Conservation (phyloP, 1,140 invertebrate species). For the Pristionchus pacificus region DNA sequence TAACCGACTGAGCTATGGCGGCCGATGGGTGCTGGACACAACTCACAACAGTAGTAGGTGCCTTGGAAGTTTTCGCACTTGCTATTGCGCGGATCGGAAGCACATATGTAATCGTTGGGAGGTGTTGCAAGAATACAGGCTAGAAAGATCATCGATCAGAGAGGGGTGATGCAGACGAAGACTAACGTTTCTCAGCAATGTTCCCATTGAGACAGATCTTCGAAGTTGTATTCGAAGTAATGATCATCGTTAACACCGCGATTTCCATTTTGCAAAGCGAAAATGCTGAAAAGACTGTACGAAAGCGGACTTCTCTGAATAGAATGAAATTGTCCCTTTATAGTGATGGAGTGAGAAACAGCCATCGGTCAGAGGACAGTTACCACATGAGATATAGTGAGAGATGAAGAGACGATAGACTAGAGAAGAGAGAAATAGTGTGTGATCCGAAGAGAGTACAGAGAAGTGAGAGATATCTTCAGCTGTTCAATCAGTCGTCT, state of each 20-base stretch:
- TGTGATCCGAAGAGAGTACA: too few relatives aligned
- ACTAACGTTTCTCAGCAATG: neutral
- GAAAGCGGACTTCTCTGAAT: too few relatives aligned
- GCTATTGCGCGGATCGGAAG: neutral
- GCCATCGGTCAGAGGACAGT: too few relatives aligned
- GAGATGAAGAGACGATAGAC: too few relatives aligned
- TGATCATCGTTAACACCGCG: neutral
- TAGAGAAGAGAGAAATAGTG: too few relatives aligned
- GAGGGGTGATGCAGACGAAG: neutral
- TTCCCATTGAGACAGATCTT: neutral
- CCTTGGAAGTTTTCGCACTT: neutral
- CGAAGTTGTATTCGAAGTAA: neutral
- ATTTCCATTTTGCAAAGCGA: too few relatives aligned
- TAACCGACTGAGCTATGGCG: constrained; percentile 43
- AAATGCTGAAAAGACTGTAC: too few relatives aligned
- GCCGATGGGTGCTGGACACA: neutral
- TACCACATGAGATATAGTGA: too few relatives aligned
- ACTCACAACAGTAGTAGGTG: neutral
- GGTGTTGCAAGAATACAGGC: neutral
- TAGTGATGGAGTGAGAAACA: too few relatives aligned
- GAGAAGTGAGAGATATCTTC: too few relatives aligned
- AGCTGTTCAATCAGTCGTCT: too few relatives aligned
- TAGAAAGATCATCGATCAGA: neutral
- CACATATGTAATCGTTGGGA: neutral
- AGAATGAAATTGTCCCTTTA: too few relatives aligned